phyloP scores from a whole-genome alignment of 1,140 invertebrate species.

The Euwallacea fornicatus region DNA sequence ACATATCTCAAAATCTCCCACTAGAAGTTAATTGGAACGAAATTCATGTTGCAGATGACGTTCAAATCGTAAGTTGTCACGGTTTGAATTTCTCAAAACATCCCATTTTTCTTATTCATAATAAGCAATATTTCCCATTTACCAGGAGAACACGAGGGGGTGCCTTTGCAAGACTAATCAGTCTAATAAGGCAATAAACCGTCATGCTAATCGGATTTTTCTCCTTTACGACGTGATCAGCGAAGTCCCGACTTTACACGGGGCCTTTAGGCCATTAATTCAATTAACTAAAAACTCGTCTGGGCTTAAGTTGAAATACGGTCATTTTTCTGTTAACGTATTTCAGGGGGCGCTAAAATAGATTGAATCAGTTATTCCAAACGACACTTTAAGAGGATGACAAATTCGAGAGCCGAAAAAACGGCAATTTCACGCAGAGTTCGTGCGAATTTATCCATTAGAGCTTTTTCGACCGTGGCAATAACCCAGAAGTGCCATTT shows the following conservation, averaged over 20 bases:
- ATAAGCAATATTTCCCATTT: too few species aligned
- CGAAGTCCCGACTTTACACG: conserved; percentile 1
- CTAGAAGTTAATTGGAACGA: too few species aligned
- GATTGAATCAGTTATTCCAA: conserved; percentile 33
- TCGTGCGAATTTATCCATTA: conserved; percentile 37
- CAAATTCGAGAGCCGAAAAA: conserved; percentile 35
- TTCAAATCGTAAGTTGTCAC: too few species aligned
- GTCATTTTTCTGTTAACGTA: conserved; percentile 33
- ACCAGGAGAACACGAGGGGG: background rate
- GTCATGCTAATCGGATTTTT: conserved; percentile 14
- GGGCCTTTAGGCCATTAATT: conserved; percentile 25
- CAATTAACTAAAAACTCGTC: conserved; percentile 36
- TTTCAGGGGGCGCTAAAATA: conserved; percentile 23
- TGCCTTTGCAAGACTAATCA: background rate
- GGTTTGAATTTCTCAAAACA: too few species aligned
- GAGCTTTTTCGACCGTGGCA: conserved; percentile 34
- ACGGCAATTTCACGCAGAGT: conserved; percentile 35
- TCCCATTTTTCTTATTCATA: too few species aligned
- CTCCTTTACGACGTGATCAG: conserved; percentile 12
- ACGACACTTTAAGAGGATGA: conserved; percentile 37
- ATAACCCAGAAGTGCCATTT: conserved; percentile 34
- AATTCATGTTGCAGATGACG: too few species aligned
- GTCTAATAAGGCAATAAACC: conserved; percentile 5
- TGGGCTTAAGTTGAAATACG: conserved; percentile 27
- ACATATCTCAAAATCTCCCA: too few species aligned